Conservation (phyloP, 1,140 invertebrate species). For the Araneus ventricosus region DNA sequence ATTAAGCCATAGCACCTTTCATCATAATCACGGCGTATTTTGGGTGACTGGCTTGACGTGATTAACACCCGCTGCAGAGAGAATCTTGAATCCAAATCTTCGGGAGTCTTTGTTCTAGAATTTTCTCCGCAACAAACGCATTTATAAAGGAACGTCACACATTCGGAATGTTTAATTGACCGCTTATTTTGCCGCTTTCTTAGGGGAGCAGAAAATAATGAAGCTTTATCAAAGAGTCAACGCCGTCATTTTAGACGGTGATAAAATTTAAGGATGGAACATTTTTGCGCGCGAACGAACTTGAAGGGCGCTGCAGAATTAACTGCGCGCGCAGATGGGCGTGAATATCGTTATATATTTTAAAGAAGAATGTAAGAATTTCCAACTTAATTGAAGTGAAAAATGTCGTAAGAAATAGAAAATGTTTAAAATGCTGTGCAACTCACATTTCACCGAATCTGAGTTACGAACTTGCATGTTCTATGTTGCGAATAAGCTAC, state of each 20-base stretch:
- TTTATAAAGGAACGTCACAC: slow-evolving; percentile 7
- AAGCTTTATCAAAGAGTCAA: slow-evolving; percentile 1
- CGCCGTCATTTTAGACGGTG: neutral
- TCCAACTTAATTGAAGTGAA: too few species aligned
- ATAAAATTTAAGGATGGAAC: neutral
- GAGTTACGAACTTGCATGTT: too few species aligned
- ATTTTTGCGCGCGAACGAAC: neutral
- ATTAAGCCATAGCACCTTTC: neutral
- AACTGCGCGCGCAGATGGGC: neutral
- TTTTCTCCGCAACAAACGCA: neutral
- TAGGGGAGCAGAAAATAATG: neutral
- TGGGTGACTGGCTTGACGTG: neutral
- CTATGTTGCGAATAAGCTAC: too few species aligned
- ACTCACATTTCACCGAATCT: too few species aligned
- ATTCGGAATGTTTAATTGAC: neutral
- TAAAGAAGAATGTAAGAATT: too few species aligned
- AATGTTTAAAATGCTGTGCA: too few species aligned
- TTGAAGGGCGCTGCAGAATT: neutral
- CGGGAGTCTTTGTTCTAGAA: neutral
- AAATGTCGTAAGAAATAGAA: too few species aligned
- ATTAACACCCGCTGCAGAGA: neutral
- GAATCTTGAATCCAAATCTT: neutral
- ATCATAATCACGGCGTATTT: neutral
- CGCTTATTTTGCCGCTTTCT: slow-evolving; percentile 6
- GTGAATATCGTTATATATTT: too few species aligned